phyloP scores from a whole-genome alignment of 1,140 invertebrate genomes.

The Halesus radiatus region DNA sequence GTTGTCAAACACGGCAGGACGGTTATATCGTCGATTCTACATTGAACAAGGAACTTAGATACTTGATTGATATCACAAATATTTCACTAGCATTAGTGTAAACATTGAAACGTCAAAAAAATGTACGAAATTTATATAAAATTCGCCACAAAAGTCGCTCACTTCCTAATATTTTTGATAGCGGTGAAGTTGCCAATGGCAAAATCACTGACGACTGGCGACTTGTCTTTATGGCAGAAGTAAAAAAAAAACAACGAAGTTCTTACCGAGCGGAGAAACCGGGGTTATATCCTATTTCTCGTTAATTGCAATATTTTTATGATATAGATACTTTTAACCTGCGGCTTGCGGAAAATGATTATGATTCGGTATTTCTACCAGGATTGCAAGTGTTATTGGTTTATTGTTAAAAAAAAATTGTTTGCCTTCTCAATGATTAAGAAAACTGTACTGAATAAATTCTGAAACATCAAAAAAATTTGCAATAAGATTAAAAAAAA shows the following conservation, averaged over 20 bases:
- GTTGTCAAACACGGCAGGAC: constrained; percentile 39
- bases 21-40: constrained; percentile 6
- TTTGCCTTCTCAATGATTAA: too few relatives aligned
- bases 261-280: not conserved
- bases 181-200: constrained; percentile 8
- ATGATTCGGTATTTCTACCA: too few relatives aligned
- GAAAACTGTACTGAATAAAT: too few relatives aligned
- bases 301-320: too few relatives aligned
- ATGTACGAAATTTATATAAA: not conserved
- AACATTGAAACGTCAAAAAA: constrained; percentile 1
- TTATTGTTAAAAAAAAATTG: too few relatives aligned
- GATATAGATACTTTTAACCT: too few relatives aligned
- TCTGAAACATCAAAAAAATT: too few relatives aligned
- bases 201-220: not conserved
- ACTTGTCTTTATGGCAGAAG: constrained; percentile 7
- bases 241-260: too few relatives aligned
- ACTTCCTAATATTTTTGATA: constrained; percentile 17
- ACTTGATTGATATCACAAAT: not conserved
- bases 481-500: too few relatives aligned
- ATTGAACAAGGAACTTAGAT: not conserved
- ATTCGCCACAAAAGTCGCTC: not conserved
- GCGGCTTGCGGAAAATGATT: too few relatives aligned
- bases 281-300: not conserved
- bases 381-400: too few relatives aligned
- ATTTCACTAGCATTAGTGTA: not conserved